Percentiles rank a stretch among this genome's conserved stretches.
Conservation (phyloP, 2,888 invertebrate genomes). For the Aphidoletes aphidimyza region DNA sequence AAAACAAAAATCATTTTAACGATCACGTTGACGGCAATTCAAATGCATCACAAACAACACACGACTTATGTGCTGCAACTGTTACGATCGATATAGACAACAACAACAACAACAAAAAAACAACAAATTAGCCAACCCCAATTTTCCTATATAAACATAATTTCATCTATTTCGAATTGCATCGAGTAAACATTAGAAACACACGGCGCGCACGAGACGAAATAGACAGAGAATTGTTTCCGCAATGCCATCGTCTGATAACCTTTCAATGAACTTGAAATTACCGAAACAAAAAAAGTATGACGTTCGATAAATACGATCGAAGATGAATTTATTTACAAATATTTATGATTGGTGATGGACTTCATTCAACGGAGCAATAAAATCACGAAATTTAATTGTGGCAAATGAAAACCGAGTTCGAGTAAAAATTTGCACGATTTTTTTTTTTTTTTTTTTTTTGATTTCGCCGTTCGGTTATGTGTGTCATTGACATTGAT, state of each 20-base stretch:
- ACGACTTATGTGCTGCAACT: neutral
- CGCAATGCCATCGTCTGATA: conserved; percentile 43
- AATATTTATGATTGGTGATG: neutral
- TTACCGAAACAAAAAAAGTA: neutral
- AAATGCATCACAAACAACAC: neutral
- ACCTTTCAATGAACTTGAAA: conserved; percentile 50
- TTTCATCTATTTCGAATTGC: too few relatives aligned
- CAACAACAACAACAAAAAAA: neutral
- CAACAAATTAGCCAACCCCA: neutral
- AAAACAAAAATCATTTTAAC: neutral
- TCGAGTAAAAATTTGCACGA: neutral
- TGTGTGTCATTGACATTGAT: conserved; percentile 19
- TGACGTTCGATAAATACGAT: conserved; percentile 7
- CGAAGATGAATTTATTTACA: too few relatives aligned
- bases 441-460: too few relatives aligned
- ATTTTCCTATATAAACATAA: too few relatives aligned
- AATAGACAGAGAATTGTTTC: neutral
- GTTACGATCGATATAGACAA: too few relatives aligned
- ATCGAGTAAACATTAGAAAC: neutral
- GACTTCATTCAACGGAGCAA: too few relatives aligned
- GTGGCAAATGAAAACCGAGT: too few relatives aligned
- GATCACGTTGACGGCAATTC: conserved; percentile 31
- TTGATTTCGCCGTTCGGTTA: too few relatives aligned
- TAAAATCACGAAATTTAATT: neutral
- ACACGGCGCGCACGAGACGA: too few relatives aligned